These are phyloP conservation scores for Phyllotis vaccarum DNA, from an alignment of 2,797 vertebrate genomes.

Conservation along the genomic window DNA sequence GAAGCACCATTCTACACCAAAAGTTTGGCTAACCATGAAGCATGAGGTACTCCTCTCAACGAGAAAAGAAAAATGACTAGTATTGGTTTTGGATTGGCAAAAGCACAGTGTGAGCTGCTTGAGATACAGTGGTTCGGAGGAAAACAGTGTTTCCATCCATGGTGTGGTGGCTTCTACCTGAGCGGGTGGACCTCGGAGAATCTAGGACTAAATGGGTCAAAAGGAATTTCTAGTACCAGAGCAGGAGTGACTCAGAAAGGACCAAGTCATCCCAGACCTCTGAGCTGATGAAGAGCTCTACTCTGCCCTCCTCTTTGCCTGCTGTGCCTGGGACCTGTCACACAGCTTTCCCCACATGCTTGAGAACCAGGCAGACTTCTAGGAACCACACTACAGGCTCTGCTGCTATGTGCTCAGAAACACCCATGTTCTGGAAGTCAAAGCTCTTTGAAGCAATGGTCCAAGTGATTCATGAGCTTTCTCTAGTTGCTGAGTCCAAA, in stretches of 20 bases:
- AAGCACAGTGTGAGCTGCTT: not conserved
- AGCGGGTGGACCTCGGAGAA: not conserved
- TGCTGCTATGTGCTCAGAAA: slow-evolving; percentile 7
- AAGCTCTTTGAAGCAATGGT: not conserved
- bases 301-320: not conserved
- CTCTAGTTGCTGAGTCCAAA: slow-evolving; percentile 38
- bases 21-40: not conserved
- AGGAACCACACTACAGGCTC: not conserved
- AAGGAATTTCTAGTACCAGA: not conserved
- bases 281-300: not conserved
- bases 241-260: not conserved
- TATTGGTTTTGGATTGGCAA: not conserved
- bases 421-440: slow-evolving; percentile 20
- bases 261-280: not conserved
- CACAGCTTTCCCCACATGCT: not conserved
- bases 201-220: not conserved
- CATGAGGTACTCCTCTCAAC: not conserved
- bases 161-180: not conserved
- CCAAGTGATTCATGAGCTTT: slow-evolving; percentile 34
- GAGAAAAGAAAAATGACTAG: not conserved
- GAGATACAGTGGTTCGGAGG: not conserved
- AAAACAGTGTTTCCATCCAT: not conserved
- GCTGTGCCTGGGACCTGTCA: not conserved
- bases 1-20: not conserved
- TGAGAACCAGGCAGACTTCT: slow-evolving; percentile 43